Evolutionary conservation across 2,113 vertebrate genomes (phyloP), one percentile per base, ranked within the genome.

Genomic region (Camelus bactrianus): DNA sequence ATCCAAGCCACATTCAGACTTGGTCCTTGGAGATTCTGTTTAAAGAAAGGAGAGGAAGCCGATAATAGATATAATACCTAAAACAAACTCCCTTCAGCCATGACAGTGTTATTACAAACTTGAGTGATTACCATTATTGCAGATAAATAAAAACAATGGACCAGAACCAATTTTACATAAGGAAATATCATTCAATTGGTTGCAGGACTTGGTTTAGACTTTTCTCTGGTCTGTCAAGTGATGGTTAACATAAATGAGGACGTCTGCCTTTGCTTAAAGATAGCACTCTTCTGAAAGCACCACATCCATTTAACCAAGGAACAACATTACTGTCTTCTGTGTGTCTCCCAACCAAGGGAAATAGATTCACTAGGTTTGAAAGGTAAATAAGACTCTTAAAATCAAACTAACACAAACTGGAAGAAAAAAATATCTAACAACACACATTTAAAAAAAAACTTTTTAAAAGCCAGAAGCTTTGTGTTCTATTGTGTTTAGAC

Each of bases 131-230:
- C 98, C 97, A 98, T 98, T 98, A 99, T 98, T 99, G 98, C 98
- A 98, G 98, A 98, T 98, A 99, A 99, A 99, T 98, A 99, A 99
- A 99, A 99, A 99, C 98, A 99, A 99, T 98, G 98, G 98, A 98
- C 98, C 98, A 99, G 98, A 99, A 99, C 98, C 97, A 97, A 98
- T 98, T 99, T 98, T 98, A 98, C 98, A 98, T 98, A 98, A 98
- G 98, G 97, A 99, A 98, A 99, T 98, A 97, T 89, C 67, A 65
- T 98, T 98, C 98, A 98, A 98, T 98, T 98, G 98, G 97, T 98
- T 97, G 97, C 96, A 97, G 98, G 98, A 97, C 98, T 98, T 97
- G 97, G 95, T 97, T 97, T 98, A 98, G 98, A 97, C 98, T 98
- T 98, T 98, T 97, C 96, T 98, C 97, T 98, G 90, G 97, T 97